Percentiles rank a stretch among this genome's conserved stretches.
These are phyloP conservation scores for Acanthosepion lycidas DNA, from an alignment of 2,888 invertebrate species.

Conservation along the genomic window DNA sequence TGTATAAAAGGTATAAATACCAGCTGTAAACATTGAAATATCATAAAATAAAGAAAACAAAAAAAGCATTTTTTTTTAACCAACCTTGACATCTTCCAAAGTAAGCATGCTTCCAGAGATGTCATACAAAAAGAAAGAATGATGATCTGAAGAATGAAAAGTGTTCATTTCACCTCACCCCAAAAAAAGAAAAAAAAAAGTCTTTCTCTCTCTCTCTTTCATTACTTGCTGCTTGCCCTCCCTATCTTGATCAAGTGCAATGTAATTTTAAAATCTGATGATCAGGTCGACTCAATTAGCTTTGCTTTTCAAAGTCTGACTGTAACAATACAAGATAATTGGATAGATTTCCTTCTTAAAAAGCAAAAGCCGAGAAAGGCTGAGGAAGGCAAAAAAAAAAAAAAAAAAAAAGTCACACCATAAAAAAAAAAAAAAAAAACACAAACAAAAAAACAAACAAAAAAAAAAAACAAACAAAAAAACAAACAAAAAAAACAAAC, in stretches of 20 bases:
- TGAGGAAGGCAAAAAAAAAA: background rate
- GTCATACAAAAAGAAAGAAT: background rate
- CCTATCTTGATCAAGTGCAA: background rate
- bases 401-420: background rate
- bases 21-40: no score
- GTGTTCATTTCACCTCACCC: background rate
- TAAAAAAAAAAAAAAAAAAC: background rate
- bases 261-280: slow-evolving; percentile 33
- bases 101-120: slow-evolving; percentile 11
- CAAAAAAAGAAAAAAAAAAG: background rate
- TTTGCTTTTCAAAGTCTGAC: background rate
- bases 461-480: no score
- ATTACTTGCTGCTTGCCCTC: background rate
- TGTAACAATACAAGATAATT: slow-evolving; percentile 5
- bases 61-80: background rate
- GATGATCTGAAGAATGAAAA: background rate
- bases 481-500: no score
- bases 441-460: background rate
- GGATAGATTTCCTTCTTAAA: background rate
- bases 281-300: background rate
- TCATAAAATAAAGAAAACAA: no score
- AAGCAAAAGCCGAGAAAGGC: background rate
- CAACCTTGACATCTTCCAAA: slow-evolving; percentile 13
- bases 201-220: background rate
- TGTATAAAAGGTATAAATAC: no score